phyloP scores from a whole-genome alignment of 2,888 invertebrate genomes.

The Acanthosepion lycidas region DNA sequence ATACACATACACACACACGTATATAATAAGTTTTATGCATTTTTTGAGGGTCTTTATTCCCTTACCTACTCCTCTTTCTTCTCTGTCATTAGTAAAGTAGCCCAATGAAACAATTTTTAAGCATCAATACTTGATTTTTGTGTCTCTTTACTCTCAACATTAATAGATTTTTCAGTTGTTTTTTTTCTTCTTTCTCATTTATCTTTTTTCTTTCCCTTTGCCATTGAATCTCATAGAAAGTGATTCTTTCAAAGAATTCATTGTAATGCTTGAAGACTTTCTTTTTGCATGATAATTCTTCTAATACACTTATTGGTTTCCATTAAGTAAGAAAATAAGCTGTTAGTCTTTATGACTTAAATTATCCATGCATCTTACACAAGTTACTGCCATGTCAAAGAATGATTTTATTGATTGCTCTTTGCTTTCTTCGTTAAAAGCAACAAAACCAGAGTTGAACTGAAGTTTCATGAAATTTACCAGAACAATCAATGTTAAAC shows the following conservation, averaged over 20 bases:
- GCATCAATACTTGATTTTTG: neutral
- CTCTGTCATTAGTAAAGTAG: neutral
- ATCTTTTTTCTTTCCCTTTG: neutral
- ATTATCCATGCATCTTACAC: neutral
- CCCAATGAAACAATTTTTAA: neutral
- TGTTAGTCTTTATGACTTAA: neutral
- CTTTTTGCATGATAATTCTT: neutral
- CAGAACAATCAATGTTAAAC: neutral
- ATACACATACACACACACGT: neutral
- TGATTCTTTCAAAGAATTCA: neutral
- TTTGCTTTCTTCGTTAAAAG: neutral
- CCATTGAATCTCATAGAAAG: neutral
- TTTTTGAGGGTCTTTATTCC: neutral
- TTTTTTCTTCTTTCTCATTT: neutral
- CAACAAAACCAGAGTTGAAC: neutral
- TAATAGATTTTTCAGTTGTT: neutral
- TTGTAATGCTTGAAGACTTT: neutral
- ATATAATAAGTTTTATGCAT: neutral
- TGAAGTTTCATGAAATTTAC: neutral
- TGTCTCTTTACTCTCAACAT: neutral
- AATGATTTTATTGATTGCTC: neutral
- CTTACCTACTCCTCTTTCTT: no score
- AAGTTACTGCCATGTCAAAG: neutral
- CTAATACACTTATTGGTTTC: conserved; percentile 33
- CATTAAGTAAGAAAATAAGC: neutral